These are phyloP conservation scores for Xiphophorus couchianus DNA, from an alignment of 2,113 vertebrate species.

Conservation along the genomic window DNA sequence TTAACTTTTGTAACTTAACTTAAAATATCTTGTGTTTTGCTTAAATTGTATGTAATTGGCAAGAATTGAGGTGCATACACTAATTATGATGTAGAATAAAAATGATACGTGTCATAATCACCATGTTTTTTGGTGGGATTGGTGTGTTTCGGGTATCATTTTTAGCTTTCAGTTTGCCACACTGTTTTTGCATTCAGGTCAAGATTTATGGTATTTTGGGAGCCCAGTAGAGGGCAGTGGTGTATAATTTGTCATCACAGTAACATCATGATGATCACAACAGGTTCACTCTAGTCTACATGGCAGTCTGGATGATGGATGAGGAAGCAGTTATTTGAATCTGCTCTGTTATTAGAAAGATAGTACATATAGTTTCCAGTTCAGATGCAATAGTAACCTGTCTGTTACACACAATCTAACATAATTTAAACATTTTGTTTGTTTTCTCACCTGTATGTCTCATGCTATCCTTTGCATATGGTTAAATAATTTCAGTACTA, in stretches of 20 bases:
- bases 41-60: not conserved
- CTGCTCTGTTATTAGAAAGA: not conserved
- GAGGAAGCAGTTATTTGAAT: not conserved
- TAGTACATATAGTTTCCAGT: not conserved
- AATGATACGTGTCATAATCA: not conserved
- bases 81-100: not conserved
- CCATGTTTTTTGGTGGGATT: not conserved
- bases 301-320: not conserved
- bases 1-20: no score
- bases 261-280: not conserved
- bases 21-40: not conserved
- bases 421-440: not conserved
- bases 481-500: not conserved
- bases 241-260: constrained; percentile 34
- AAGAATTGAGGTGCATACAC: not conserved
- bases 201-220: not conserved
- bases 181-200: no score
- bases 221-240: constrained; percentile 48
- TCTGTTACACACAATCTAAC: not conserved
- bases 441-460: not conserved
- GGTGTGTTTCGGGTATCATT: no score
- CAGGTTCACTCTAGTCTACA: constrained; percentile 15
- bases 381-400: not conserved
- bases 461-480: constrained; percentile 16
- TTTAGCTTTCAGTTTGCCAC: no score